Evolutionary conservation across 1,140 invertebrate genomes (phyloP), one percentile per base, ranked within the genome.

Genomic region (Harlomillsia oculata): DNA sequence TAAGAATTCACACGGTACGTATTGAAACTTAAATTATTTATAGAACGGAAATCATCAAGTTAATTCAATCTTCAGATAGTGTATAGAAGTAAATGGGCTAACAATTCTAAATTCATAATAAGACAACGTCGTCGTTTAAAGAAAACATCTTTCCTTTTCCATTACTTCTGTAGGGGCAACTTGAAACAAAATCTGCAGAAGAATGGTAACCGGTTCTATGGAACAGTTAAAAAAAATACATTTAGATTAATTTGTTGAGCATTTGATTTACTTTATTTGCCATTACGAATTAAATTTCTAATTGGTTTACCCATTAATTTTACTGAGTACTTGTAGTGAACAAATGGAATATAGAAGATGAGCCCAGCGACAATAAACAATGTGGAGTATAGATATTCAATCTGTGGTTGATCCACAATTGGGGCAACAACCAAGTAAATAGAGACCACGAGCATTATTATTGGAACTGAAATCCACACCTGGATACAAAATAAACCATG

Each of bases 331-430:
- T 87, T 83, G 72, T 85, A 87, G 69, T 91, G 84, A 30, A 96
- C 90, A 70, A 95, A 93, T 30, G 91, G 91, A 66, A 96, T 74
- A 72, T 97, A 97, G 72, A 96, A 84, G 30, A 95, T 71, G 67
- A 92, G 77, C 36, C 92, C 92, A 43, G 82, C 82, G 14, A 89
- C 71, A 63, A 95, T 89, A 74, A 96, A 96, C 32, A 84, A 75
- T 49, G 84, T 77, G 16, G 91, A 91, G 69, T 96, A 97, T 59
- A 97, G 73, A 73, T 94, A 91, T 74, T 90, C 87, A 69, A 87
- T 83, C 69, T 87, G 82, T 3, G 93, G 92, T 56, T 87, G 82
- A 69, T 93, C 86, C 49, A 96, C 79, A 59, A 97, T 95, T 11
- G 93, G 93, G 25, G 86, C 90, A 51, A 93, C 79, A 63, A 96